Evolutionary conservation across 2,888 invertebrate genomes (phyloP).

Genomic region (Harpalus rubripes): DNA sequence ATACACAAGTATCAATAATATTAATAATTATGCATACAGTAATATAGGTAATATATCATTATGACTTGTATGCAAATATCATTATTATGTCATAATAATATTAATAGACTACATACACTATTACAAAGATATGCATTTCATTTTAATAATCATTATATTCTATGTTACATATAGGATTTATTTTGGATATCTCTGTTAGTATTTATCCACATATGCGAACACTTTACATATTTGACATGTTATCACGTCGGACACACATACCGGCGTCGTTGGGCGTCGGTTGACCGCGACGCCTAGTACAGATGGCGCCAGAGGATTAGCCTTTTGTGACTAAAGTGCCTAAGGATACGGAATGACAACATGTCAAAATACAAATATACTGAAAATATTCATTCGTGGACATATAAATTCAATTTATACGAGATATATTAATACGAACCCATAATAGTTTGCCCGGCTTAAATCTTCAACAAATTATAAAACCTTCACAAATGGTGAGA

Average conservation of each 20-base stretch:
- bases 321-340: neutral
- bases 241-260: neutral
- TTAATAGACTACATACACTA: neutral
- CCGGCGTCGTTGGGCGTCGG: neutral
- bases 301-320: slow-evolving; percentile 1
- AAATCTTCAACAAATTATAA: no score
- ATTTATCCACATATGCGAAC: neutral
- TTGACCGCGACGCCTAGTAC: neutral
- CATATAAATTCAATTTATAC: no score
- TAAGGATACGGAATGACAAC: neutral
- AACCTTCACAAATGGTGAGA: no score
- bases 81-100: neutral
- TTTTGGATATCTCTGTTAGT: neutral
- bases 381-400: no score
- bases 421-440: no score
- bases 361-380: neutral
- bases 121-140: neutral
- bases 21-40: neutral
- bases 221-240: neutral
- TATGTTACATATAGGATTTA: neutral
- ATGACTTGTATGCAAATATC: neutral
- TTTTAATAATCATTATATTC: neutral
- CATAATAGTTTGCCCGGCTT: no score
- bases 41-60: neutral
- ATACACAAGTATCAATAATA: slow-evolving; percentile 1